Base-by-base conservation (phyloP, 2,113 vertebrate genomes). In the Garra rufa region DNA sequence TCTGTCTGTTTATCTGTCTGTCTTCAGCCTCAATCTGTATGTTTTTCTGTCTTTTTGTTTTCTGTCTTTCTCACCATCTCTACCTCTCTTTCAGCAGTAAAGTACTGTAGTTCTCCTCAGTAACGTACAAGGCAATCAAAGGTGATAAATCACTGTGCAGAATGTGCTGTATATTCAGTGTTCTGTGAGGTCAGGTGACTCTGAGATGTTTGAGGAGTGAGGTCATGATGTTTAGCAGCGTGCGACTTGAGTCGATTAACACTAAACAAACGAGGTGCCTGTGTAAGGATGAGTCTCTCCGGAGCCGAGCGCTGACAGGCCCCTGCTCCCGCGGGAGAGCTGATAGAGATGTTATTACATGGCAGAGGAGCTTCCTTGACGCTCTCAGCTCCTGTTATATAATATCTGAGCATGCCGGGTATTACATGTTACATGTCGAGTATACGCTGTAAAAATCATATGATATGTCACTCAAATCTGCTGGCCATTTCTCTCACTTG, bases 291-390 rank as follows among this genome's bases (percentile, higher is more conserved):
- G 79, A 85, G 59, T 90, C 89, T 90, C 83, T 50, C 84, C 41
- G 26, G 89, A 89, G 90, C 83, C 59, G 83, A 89, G 61, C 55
- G 73, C 90, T 89, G 92, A 92, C 91, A 89, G 89, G 90, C 85
- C 73, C 10, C 43, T 61, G 81, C 17, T 92, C 92, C 90, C 90
- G 28, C 11, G 92, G 91, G 92, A 92, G n/a, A 41, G 63, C 91
- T 89, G 89, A 93, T 92, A 91, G 91, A 93, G 92, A 92, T 57
- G 89, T 93, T 91, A 89, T 63, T 63, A 74, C 90, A 92, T 89
- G 86, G n/a, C 78, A 90, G 90, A 89, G 89, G 89, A 87, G 83
- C 85, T 34, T 85, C 67, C 86, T 76, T 85, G 73, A 86, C 87
- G 86, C 85, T 86, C 84, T 46, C 83, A 89, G 79, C 91, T 92